Evolutionary conservation across 2,797 vertebrate species (phyloP), one percentile per base, ranked within the genome.

Genomic region (Hydrolagus colliei): DNA sequence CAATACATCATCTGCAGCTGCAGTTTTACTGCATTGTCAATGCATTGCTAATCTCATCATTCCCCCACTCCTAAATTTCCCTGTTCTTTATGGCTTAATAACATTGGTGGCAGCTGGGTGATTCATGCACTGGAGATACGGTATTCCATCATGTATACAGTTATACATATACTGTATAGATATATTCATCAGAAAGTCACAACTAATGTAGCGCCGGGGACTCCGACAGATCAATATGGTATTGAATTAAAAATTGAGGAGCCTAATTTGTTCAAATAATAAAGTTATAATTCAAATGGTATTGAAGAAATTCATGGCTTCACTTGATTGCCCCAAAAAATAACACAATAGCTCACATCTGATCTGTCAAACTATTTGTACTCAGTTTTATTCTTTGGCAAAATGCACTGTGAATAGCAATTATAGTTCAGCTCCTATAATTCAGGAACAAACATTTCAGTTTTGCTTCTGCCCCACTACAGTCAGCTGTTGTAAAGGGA

Each of bases 41-140:
- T 76, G 41, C 35, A 76, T 59, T 76, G 61, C 75, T 77, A 20
- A 61, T 61, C 75, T n/a, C 75, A 61, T 22, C 75, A 11, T 22
- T 11, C 75, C 18, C 61, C 20, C 75, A 9, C 61, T 61, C 41
- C 7, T 59, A 16, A 61, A 11, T n/a, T 18, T 77, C n/a, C 9
- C 74, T 18, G 74, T 76, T 76, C 32, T 59, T 61, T 77, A n/a
- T 77, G n/a, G 75, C n/a, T 77, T 77, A 77, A 77, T 61, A 77
- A 77, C 75, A 77, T 59, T 11, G 18, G 20, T 61, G 75, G 18
- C 18, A 52, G 52, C 41, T 11, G 52, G 41, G 41, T 77, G 52
- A 77, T 61, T 61, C 59, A 76, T 41, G 59, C 41, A 41, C 16
- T 9, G n/a, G 20, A 52, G 18, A 16, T 76, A 18, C 52, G 59